Evolutionary conservation across 2,797 vertebrate genomes (phyloP), one percentile per base, ranked within the genome.

Genomic region (Mycteria americana): DNA sequence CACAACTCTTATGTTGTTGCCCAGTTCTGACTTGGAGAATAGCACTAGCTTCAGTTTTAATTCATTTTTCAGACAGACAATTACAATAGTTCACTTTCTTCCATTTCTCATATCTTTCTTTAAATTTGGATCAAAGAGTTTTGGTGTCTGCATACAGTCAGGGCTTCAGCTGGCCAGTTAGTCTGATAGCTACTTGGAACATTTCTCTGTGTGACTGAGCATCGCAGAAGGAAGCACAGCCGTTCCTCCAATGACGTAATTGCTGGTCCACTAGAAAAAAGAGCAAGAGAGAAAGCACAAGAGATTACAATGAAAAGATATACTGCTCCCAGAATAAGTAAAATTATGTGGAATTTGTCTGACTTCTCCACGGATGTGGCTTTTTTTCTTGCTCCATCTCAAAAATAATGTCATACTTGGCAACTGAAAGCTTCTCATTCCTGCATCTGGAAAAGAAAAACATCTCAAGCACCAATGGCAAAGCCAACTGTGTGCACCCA

Each of bases 371-470:
- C 1, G 51, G 51, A 84, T 60, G 56, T 18, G 24, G 41, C 37
- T 80, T 88, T 84, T 93, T 88, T 94, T 31, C 88, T 86, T 89
- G 24, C n/a, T 87, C 41, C 18, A 12, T 92, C 76, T 97, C 81
- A 85, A 83, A 93, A 96, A 74, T 78, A 86, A 78, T 21, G 11
- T 89, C 92, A 88, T 81, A 48, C 53, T 94, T 94, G 91, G 76
- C 85, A 96, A 70, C n/a, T 0, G 2, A 91, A 94, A 60, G 11
- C 64, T 95, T 89, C 86, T 75, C 39, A 43, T 6, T 87, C 31
- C 62, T 81, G 46, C 48, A 51, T 76, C 64, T 93, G 95, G 43
- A 75, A 93, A 93, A 82, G 37, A 94, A 89, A 95, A 94, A 18
- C 28, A 16, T 51, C 46, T 68, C 23, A 8, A 39, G 41, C 37